phyloP scores from a whole-genome alignment of 2,888 invertebrate species.

The Lutraria lutraria region DNA sequence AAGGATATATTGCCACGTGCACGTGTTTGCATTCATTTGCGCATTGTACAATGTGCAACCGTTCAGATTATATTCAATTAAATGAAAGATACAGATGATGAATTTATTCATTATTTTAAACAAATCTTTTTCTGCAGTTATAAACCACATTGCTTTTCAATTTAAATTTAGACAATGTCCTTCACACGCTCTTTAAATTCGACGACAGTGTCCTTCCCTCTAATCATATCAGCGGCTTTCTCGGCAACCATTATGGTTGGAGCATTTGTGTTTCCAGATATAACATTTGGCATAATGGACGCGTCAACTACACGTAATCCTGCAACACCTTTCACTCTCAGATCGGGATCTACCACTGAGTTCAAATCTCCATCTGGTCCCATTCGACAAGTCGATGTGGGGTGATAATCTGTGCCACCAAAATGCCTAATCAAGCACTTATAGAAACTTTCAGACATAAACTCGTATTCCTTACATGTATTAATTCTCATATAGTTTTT shows the following conservation, averaged over 20 bases:
- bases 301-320: constrained; percentile 55
- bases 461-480: constrained; percentile 34
- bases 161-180: neutral
- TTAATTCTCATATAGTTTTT: constrained; percentile 24
- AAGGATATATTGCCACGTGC: too few species aligned
- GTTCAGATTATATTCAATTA: too few species aligned
- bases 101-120: too few species aligned
- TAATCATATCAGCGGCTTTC: constrained; percentile 57
- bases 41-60: too few species aligned
- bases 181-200: constrained; percentile 32
- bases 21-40: too few species aligned
- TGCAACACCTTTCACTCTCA: constrained; percentile 49
- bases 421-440: constrained; percentile 46
- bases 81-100: too few species aligned
- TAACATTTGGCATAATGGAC: constrained; percentile 50
- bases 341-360: constrained; percentile 51
- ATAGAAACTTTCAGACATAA: constrained; percentile 42
- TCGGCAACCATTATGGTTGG: constrained; percentile 64
- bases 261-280: constrained; percentile 55
- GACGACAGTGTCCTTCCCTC: constrained; percentile 42
- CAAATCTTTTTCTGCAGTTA: too few species aligned
- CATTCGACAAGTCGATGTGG: constrained; percentile 63
- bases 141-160: too few species aligned
- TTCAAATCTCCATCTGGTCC: constrained; percentile 41
- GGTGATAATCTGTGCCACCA: constrained; percentile 49